phyloP scores from a whole-genome alignment of 2,113 vertebrate genomes.

The Columbina picui region DNA sequence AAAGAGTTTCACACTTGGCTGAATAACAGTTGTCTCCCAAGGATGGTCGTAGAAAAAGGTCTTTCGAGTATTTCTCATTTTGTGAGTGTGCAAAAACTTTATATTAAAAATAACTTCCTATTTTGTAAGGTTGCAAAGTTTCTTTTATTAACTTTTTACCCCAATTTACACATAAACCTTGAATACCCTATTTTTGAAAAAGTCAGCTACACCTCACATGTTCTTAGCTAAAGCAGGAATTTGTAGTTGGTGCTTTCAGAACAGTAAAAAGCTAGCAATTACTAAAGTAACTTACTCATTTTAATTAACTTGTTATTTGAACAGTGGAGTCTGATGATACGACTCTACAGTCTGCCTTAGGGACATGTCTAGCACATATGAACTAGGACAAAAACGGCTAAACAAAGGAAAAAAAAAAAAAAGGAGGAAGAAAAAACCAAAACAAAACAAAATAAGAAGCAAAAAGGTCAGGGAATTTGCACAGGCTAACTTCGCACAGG shows the following conservation, averaged over 20 bases:
- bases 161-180: background rate
- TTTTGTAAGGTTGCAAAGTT: background rate
- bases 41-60: background rate
- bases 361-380: no score
- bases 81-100: background rate
- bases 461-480: background rate
- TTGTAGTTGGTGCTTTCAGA: background rate
- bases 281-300: background rate
- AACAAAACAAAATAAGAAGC: no score
- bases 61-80: background rate
- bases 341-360: background rate
- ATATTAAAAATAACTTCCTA: background rate
- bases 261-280: background rate
- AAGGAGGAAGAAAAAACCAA: no score
- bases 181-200: background rate
- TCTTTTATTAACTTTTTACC: background rate
- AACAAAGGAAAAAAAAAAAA: background rate
- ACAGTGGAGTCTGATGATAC: background rate
- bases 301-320: background rate
- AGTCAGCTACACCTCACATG: background rate
- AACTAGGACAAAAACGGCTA: background rate
- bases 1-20: background rate
- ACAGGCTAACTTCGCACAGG: background rate
- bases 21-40: background rate
- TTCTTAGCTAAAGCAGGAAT: background rate